These are phyloP conservation scores for Molanna angustata DNA, from an alignment of 2,888 invertebrate species.

Conservation along the genomic window DNA sequence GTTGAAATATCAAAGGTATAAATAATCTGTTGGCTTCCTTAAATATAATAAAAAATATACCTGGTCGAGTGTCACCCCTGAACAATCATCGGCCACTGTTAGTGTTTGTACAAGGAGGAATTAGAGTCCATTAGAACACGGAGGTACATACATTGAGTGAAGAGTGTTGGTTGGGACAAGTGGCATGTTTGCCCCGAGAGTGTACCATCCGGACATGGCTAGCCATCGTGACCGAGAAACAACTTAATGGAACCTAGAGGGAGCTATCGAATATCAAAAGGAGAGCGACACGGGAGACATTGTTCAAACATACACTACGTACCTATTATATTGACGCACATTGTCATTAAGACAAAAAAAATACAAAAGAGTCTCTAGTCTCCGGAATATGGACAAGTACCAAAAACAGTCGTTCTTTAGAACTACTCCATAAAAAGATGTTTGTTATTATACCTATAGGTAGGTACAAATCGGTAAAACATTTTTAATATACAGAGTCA, in stretches of 20 bases:
- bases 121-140: constrained; percentile 32
- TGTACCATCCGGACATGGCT: no score
- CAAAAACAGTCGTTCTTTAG: no score
- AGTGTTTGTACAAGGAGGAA: constrained; percentile 30
- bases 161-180: constrained; percentile 23
- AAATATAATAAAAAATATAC: not conserved
- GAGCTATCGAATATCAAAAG: constrained; percentile 28
- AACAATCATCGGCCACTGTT: constrained; percentile 15
- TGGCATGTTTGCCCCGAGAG: constrained; percentile 25
- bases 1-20: not conserved
- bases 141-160: constrained; percentile 21
- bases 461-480: no score
- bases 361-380: no score
- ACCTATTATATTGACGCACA: no score
- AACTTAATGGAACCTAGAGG: constrained; percentile 22
- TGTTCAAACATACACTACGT: constrained; percentile 16
- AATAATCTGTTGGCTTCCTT: not conserved
- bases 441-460: no score
- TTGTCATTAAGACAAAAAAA: no score
- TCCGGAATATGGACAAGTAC: no score
- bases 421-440: no score
- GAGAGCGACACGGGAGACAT: constrained; percentile 18
- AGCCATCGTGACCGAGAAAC: no score
- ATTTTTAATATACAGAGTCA: no score
- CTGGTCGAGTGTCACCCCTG: constrained; percentile 10